phyloP scores from a whole-genome alignment of 2,113 vertebrate species.

The Ibidorhyncha struthersii region DNA sequence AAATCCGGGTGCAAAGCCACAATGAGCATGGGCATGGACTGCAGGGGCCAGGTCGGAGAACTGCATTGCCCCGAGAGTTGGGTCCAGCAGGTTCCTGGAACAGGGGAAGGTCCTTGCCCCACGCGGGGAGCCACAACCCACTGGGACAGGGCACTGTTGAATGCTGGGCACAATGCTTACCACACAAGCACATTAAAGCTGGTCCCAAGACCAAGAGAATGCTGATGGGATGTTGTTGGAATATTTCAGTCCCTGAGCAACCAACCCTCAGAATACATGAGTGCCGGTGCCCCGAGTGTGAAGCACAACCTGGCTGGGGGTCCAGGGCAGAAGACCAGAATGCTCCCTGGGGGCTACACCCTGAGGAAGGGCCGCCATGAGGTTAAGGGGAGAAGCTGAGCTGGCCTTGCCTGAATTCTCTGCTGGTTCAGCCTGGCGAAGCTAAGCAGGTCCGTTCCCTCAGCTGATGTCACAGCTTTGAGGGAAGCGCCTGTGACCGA shows the following conservation, averaged over 20 bases:
- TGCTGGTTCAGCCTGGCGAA: not conserved
- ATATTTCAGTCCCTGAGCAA: not conserved
- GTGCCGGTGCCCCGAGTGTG: fast-evolving
- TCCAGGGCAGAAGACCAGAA: not conserved
- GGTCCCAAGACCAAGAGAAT: not conserved
- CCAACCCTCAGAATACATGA: fast-evolving
- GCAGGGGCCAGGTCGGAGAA: not conserved
- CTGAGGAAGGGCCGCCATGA: not conserved
- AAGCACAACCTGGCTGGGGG: fast-evolving
- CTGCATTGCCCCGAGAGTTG: not conserved
- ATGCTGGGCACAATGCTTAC: fast-evolving
- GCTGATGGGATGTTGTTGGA: not conserved
- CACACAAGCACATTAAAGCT: not conserved
- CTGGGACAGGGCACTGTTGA: fast-evolving
- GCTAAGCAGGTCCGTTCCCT: fast-evolving
- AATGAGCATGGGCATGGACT: not conserved
- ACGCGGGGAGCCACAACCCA: fast-evolving
- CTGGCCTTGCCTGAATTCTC: not conserved
- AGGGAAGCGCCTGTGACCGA: not conserved
- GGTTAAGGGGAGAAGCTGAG: not conserved
- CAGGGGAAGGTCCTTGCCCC: not conserved
- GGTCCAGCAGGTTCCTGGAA: not conserved
- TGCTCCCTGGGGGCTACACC: not conserved
- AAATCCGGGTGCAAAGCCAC: not conserved
- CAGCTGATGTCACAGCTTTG: not conserved